Evolutionary conservation across 2,113 vertebrate genomes (phyloP), one percentile per base, ranked within the genome.

Genomic region (Zeus faber): DNA sequence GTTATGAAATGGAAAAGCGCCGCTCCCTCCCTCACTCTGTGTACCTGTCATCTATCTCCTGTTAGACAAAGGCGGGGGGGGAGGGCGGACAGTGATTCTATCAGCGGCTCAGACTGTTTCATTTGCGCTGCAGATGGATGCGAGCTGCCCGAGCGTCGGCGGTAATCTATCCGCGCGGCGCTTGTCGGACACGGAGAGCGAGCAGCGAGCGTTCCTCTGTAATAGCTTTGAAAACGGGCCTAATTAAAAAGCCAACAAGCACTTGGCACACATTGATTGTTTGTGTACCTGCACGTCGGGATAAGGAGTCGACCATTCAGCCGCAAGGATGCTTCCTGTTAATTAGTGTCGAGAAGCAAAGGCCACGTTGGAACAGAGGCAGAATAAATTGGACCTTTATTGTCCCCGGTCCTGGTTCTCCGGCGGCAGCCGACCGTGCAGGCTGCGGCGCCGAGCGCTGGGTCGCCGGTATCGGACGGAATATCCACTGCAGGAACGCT

Each of bases 21-120:
- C n/a, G n/a, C n/a, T n/a, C n/a, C n/a, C n/a, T n/a, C n/a, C n/a
- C n/a, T n/a, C 64, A 68, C 46, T 75, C 72, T 80, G 77, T 79
- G 83, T 79, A 83, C 82, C 79, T 72, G 73, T 80, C 77, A 72
- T 85, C 80, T 83, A 72, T 83, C 82, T 79, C 68, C 22, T 64
- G 44, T 65, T 68, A 55, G 80, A 81, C 76, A 72, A 33, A 66
- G 55, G 44, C 25, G 14, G 3, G 10, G 24, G 4, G 7, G 1
- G 10, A 6, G 22, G n/a, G 6, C 23, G 13, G 49, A 51, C 50
- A 40, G 58, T 58, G 64, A 77, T 83, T 63, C 62, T 72, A 82
- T 79, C 79, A 26, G 62, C 54, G 37, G 3, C 66, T 74, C 53
- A 16, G 48, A 72, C 58, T 27, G 44, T 25, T 41, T 18, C 62